Percentiles rank a stretch among this genome's conserved stretches.
Evolutionary conservation across 2,888 invertebrate species (phyloP).

Genomic region (Ectropis crepuscularia): DNA sequence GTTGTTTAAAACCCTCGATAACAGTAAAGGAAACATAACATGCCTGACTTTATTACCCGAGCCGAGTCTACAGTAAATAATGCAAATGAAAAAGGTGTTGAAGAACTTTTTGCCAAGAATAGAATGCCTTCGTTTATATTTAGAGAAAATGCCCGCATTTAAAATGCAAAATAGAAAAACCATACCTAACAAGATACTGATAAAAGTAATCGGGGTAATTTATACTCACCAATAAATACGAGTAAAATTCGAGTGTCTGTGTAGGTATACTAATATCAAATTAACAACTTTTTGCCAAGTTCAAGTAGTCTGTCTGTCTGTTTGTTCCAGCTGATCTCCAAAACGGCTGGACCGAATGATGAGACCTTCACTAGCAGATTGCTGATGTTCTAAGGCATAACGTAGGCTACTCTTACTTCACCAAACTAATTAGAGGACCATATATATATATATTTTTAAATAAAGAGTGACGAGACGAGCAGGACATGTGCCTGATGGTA

Average conservation of each 20-base stretch:
- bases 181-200: not conserved
- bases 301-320: too few species aligned
- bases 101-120: slow-evolving; percentile 39
- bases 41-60: slow-evolving; percentile 39
- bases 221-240: not conserved
- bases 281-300: too few species aligned
- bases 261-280: too few species aligned
- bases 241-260: too few species aligned
- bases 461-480: too few species aligned
- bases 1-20: slow-evolving; percentile 43
- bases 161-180: slow-evolving; percentile 21
- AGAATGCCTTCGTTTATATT: slow-evolving; percentile 32
- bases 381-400: too few species aligned
- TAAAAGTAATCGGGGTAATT: slow-evolving; percentile 5
- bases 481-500: too few species aligned
- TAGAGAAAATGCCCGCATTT: slow-evolving; percentile 16
- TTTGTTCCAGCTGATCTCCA: too few species aligned
- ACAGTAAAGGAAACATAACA: slow-evolving; percentile 42
- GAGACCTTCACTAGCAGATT: too few species aligned
- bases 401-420: too few species aligned
- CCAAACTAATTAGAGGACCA: slow-evolving; percentile 2
- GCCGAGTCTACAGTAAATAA: slow-evolving; percentile 39
- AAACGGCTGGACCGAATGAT: too few species aligned
- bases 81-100: slow-evolving; percentile 39
- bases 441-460: too few species aligned